These are phyloP conservation scores for Cyclopterus lumpus DNA, from an alignment of 2,797 vertebrate genomes.

Conservation along the genomic window DNA sequence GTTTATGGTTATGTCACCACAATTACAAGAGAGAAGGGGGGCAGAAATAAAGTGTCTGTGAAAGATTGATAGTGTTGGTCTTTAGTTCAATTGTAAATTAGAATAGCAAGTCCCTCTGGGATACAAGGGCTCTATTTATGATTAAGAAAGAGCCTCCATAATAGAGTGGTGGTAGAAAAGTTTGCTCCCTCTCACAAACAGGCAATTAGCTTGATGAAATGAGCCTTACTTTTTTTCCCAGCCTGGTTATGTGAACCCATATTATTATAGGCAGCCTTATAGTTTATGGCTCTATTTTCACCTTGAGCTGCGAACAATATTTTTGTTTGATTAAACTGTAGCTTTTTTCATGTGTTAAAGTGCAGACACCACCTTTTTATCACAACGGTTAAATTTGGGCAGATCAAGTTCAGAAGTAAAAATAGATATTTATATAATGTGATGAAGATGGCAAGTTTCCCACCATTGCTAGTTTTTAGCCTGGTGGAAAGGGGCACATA, in stretches of 20 bases:
- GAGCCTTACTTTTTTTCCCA: constrained; percentile 87
- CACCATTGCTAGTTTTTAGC: constrained; percentile 33
- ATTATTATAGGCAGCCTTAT: constrained; percentile 92
- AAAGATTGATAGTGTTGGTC: constrained; percentile 98
- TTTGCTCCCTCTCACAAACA: constrained; percentile 96
- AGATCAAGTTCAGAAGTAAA: constrained; percentile 55
- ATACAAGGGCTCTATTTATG: constrained; percentile 97
- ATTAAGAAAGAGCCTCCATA: constrained; percentile 97
- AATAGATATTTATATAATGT: constrained; percentile 54
- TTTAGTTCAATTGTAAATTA: constrained; percentile 99
- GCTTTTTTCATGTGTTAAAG: constrained; percentile 58
- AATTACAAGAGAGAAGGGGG: constrained; percentile 90
- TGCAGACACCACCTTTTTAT: constrained; percentile 40
- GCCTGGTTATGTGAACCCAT: constrained; percentile 93
- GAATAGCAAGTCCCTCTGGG: constrained; percentile 95
- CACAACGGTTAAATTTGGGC: constrained; percentile 36
- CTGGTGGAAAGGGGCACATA: constrained; percentile 38
- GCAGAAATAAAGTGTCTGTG: constrained; percentile 84
- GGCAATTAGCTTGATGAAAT: constrained; percentile 99
- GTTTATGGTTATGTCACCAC: constrained; percentile 93
- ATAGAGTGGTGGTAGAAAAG: constrained; percentile 94
- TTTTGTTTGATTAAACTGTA: constrained; percentile 67
- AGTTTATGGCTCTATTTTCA: constrained; percentile 95
- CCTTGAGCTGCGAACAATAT: constrained; percentile 85
- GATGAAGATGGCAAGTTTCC: constrained; percentile 57